Evolutionary conservation across 2,797 vertebrate genomes (phyloP).

Genomic region (Pempheris klunzingeri): DNA sequence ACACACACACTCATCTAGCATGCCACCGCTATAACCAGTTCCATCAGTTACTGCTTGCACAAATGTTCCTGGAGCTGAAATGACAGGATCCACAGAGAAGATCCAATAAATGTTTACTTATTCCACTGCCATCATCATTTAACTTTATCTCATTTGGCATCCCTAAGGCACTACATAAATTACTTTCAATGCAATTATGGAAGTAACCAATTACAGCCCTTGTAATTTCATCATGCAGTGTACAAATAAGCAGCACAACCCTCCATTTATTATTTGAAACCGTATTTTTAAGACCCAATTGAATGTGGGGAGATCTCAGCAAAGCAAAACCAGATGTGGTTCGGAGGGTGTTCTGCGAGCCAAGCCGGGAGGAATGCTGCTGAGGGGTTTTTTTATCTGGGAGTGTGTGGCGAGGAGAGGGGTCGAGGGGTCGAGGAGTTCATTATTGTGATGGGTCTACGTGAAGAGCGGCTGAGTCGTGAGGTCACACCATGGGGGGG

Average conservation of each 20-base stretch:
- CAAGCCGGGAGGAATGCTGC: constrained; percentile 80
- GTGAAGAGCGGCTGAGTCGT: constrained; percentile 50
- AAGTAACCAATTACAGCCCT: constrained; percentile 78
- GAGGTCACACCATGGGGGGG: constrained; percentile 46
- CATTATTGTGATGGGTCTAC: constrained; percentile 66
- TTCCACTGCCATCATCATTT: constrained; percentile 66
- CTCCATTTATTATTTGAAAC: constrained; percentile 76
- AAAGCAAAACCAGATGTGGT: constrained; percentile 84
- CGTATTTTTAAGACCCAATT: constrained; percentile 75
- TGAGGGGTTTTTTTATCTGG: constrained; percentile 37
- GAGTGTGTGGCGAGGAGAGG: constrained; percentile 55
- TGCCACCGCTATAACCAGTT: constrained; percentile 56
- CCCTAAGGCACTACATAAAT: constrained; percentile 68
- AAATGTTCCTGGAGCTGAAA: constrained; percentile 64
- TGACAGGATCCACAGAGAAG: constrained; percentile 67
- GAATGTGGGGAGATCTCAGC: constrained; percentile 66
- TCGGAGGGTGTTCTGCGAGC: constrained; percentile 60
- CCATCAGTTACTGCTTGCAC: constrained; percentile 56
- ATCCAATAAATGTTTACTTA: constrained; percentile 69
- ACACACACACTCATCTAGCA: constrained; percentile 16
- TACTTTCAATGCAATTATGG: constrained; percentile 74
- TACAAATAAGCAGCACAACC: constrained; percentile 77
- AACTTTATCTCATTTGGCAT: constrained; percentile 71
- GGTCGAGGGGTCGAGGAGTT: constrained; percentile 68
- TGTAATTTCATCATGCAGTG: constrained; percentile 71